These are phyloP conservation scores for Forbesichthys papilliferus DNA, from an alignment of 2,113 vertebrate genomes.

Conservation along the genomic window DNA sequence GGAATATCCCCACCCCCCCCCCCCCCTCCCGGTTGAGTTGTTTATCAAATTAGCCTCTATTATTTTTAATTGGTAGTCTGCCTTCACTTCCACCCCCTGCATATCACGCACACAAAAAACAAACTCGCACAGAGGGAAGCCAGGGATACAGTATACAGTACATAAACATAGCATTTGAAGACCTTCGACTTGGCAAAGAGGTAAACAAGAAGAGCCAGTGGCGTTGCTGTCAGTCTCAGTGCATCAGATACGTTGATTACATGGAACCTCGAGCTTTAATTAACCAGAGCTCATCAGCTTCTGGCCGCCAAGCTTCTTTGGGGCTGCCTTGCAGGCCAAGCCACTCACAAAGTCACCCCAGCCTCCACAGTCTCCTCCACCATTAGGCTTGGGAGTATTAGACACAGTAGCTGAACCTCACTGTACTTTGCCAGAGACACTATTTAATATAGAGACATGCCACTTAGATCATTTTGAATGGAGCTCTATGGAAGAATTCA, in stretches of 20 bases:
- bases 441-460: too few relatives aligned
- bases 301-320: conserved; percentile 16
- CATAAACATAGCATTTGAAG: conserved; percentile 15
- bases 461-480: too few relatives aligned
- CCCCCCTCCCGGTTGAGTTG: conserved; percentile 38
- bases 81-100: conserved; percentile 52
- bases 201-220: conserved; percentile 40
- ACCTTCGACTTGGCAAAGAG: conserved; percentile 11
- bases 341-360: conserved; percentile 45
- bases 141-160: neutral
- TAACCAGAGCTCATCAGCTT: conserved; percentile 58
- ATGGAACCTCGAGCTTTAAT: conserved; percentile 64
- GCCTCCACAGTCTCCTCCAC: neutral
- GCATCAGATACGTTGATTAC: conserved; percentile 68
- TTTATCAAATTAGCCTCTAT: conserved; percentile 72
- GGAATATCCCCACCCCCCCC: conserved; percentile 43
- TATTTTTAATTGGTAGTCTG: conserved; percentile 73
- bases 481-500: too few relatives aligned
- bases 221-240: conserved; percentile 43
- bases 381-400: neutral
- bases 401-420: too few relatives aligned
- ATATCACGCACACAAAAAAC: conserved; percentile 28
- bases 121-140: conserved; percentile 16
- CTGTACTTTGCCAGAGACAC: too few relatives aligned
- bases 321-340: conserved; percentile 37